phyloP scores from a whole-genome alignment of 1,140 invertebrate genomes.

The Matsumurasca onukii region DNA sequence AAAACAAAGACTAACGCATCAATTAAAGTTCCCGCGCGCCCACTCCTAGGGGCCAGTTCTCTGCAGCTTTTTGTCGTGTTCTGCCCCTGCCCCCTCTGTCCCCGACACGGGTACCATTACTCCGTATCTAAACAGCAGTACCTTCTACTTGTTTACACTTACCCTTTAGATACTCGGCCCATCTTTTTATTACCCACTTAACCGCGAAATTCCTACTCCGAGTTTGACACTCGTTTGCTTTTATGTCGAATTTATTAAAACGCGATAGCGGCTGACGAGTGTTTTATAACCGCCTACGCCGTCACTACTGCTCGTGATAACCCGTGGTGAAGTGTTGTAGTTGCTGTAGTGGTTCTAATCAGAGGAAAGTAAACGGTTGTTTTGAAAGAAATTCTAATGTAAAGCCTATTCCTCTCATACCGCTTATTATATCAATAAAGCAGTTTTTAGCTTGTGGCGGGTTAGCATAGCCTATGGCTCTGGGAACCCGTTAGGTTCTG shows the following conservation, averaged over 20 bases:
- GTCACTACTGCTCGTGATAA: no score
- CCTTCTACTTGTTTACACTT: slow-evolving; percentile 27
- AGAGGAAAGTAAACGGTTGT: no score
- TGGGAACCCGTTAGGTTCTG: no score
- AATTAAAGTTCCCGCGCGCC: slow-evolving; percentile 31
- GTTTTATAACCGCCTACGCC: no score
- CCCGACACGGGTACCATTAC: slow-evolving; percentile 15
- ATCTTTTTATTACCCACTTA: slow-evolving; percentile 31
- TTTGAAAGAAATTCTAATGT: no score
- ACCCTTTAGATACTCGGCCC: slow-evolving; percentile 26
- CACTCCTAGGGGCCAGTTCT: slow-evolving; percentile 14
- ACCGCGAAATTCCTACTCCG: slow-evolving; percentile 5
- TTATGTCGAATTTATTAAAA: slow-evolving; percentile 29
- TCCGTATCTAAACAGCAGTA: slow-evolving; percentile 27
- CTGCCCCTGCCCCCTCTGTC: background rate
- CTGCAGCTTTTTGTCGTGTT: slow-evolving; percentile 20
- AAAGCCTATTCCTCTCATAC: no score
- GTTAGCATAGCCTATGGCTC: no score
- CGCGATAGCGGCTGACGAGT: background rate
- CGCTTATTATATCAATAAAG: no score
- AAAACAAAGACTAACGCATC: slow-evolving; percentile 36
- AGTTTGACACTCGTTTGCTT: slow-evolving; percentile 11
- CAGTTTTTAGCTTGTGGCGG: no score
- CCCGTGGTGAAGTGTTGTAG: no score
- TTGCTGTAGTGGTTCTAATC: no score